These are phyloP conservation scores for Epinephelus lanceolatus DNA, from an alignment of 2,113 vertebrate species.

Conservation along the genomic window DNA sequence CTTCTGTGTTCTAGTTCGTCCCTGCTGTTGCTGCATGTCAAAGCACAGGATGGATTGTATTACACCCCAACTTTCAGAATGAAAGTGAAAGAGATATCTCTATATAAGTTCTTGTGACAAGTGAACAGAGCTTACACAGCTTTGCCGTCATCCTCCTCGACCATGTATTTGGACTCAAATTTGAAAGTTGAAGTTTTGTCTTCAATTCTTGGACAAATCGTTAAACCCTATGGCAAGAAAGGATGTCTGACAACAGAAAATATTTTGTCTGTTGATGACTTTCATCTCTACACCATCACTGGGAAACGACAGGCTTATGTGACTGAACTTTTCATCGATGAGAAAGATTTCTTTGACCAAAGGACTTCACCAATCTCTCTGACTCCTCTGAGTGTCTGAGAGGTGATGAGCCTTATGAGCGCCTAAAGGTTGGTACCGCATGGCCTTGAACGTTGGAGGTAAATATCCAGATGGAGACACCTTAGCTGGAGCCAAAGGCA, in stretches of 20 bases:
- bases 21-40: neutral
- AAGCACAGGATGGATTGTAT: neutral
- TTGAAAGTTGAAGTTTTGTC: conserved; percentile 11
- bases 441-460: conserved; percentile 33
- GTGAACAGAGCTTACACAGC: neutral
- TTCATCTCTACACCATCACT: neutral
- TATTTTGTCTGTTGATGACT: conserved; percentile 1
- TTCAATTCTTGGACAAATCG: neutral
- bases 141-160: neutral
- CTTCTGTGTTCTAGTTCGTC: neutral
- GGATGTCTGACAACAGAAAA: accelerated
- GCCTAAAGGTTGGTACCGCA: conserved; percentile 38
- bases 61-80: neutral
- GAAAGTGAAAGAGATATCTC: neutral
- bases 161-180: conserved; percentile 17
- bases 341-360: neutral
- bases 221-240: neutral
- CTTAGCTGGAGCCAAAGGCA: conserved; percentile 28
- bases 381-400: neutral
- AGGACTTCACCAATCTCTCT: conserved; percentile 8
- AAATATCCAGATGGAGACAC: conserved; percentile 41
- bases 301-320: neutral
- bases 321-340: neutral
- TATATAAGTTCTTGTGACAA: neutral
- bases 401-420: conserved; percentile 15